A percentile compares a stretch with the other conserved stretches of the same genome.
phyloP scores from a whole-genome alignment of 2,888 invertebrate genomes.

The Eristalinus sepulchralis region DNA sequence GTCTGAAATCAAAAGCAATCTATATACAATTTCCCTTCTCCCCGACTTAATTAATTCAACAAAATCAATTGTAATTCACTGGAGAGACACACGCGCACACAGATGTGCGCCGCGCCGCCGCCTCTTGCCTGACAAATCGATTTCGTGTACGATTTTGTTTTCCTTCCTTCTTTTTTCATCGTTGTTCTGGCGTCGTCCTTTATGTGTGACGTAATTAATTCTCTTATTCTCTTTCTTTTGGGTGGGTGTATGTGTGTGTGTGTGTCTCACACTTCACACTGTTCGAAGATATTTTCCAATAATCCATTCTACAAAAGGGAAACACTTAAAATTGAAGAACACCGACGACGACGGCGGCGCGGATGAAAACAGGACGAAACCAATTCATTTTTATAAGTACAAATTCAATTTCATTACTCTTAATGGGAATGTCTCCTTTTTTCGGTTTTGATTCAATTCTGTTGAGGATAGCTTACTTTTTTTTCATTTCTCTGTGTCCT shows the following conservation, averaged over 20 bases:
- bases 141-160: constrained; percentile 7
- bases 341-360: not conserved
- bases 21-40: constrained; percentile 5
- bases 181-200: not conserved
- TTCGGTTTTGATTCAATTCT: not conserved
- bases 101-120: not conserved
- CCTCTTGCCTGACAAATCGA: constrained; percentile 1
- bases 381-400: constrained; percentile 49
- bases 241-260: not conserved
- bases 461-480: not conserved
- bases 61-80: constrained; percentile 56
- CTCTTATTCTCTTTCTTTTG: not conserved
- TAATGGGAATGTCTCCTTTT: not conserved
- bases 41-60: constrained; percentile 34
- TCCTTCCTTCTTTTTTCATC: not conserved
- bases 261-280: not conserved
- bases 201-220: constrained; percentile 47
- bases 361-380: constrained; percentile 13
- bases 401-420: constrained; percentile 63
- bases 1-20: constrained; percentile 32
- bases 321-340: constrained; percentile 1
- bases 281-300: constrained; percentile 28
- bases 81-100: constrained; percentile 17
- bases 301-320: constrained; percentile 11
- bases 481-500: not conserved